Evolutionary conservation across 2,113 vertebrate genomes (phyloP).

Genomic region (Hemichromis elongatus): DNA sequence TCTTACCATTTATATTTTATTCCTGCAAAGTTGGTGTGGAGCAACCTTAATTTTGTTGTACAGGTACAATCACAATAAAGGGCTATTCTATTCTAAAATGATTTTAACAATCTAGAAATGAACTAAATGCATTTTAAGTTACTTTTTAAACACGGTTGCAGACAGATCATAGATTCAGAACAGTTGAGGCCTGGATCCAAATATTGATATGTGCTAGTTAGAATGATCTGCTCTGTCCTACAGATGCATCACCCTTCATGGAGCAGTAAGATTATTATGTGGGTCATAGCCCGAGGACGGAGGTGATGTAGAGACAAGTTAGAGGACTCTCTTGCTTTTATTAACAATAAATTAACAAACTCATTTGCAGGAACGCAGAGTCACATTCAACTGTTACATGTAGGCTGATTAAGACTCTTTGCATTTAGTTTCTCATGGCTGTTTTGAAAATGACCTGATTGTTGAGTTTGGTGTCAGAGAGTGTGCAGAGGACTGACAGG

Average conservation of each 20-base stretch:
- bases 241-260: background rate
- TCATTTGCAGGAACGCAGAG: background rate
- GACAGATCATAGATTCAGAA: too few species aligned
- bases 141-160: too few species aligned
- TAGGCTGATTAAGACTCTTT: background rate
- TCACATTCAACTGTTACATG: background rate
- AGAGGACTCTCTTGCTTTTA: background rate
- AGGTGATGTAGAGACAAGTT: background rate
- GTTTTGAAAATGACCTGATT: background rate
- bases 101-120: too few species aligned
- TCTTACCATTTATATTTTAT: background rate
- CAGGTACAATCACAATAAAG: too few species aligned
- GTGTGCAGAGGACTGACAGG: constrained; percentile 11
- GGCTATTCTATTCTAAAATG: too few species aligned
- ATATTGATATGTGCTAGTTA: background rate
- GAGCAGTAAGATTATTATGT: background rate
- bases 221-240: background rate
- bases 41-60: too few species aligned
- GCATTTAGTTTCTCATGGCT: background rate
- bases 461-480: background rate
- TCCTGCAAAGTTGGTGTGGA: background rate
- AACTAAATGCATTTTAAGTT: too few species aligned
- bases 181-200: background rate
- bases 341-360: background rate
- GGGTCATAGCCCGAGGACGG: background rate